These are phyloP conservation scores for Cephalopachus bancanus DNA, from an alignment of 2,797 vertebrate species.

Conservation along the genomic window DNA sequence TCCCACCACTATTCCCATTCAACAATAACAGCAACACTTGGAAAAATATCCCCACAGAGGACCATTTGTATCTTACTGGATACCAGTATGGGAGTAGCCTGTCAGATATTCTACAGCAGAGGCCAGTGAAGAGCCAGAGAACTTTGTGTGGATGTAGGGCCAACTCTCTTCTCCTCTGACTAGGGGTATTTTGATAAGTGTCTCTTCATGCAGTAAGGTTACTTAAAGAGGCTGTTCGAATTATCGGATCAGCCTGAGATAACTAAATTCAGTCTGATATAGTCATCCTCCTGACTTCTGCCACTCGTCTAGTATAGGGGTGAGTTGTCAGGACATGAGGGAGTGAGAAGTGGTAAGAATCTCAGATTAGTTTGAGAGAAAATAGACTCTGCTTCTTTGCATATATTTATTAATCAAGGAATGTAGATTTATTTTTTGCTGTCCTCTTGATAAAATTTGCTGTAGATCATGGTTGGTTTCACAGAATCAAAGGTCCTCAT, in stretches of 20 bases:
- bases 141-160: background rate
- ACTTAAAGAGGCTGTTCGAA: background rate
- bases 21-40: background rate
- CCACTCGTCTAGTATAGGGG: background rate
- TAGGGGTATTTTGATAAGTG: background rate
- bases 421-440: background rate
- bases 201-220: background rate
- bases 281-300: background rate
- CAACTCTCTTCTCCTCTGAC: background rate
- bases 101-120: background rate
- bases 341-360: background rate
- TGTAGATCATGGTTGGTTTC: background rate
- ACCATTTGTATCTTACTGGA: background rate
- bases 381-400: slow-evolving; percentile 40
- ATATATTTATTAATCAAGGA: slow-evolving; percentile 47
- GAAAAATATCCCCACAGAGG: background rate
- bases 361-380: background rate
- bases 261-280: background rate
- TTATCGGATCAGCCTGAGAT: background rate
- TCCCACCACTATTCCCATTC: background rate
- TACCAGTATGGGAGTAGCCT: background rate
- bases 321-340: background rate
- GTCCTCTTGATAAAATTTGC: background rate
- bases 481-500: background rate
- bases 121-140: background rate